Evolutionary conservation across 2,888 invertebrate species (phyloP).

Genomic region (Octodonta nipae): DNA sequence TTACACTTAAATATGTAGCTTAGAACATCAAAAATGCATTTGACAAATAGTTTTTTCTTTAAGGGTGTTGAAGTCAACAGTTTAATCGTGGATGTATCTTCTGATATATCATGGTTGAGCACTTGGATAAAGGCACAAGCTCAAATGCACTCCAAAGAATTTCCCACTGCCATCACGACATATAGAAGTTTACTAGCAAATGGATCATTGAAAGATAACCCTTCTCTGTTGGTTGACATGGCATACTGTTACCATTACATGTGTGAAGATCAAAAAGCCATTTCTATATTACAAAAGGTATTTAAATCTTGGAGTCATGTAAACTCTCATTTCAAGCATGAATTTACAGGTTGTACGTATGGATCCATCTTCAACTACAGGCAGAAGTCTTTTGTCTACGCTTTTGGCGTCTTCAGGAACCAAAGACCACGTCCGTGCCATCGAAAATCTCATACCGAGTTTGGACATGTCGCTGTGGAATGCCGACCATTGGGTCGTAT

Average conservation of each 20-base stretch:
- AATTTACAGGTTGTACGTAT: constrained; percentile 23
- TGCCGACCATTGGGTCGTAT: constrained; percentile 60
- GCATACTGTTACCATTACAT: constrained; percentile 61
- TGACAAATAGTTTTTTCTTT: constrained; percentile 6
- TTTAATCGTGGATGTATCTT: constrained; percentile 46
- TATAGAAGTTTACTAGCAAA: constrained; percentile 54
- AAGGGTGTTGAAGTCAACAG: constrained; percentile 63
- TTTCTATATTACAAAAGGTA: constrained; percentile 40
- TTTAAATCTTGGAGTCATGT: neutral
- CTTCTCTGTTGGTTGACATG: constrained; percentile 50
- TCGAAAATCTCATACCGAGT: constrained; percentile 24
- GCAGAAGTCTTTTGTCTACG: constrained; percentile 27
- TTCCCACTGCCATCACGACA: constrained; percentile 50
- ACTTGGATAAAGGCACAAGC: constrained; percentile 52
- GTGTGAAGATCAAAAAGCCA: constrained; percentile 55
- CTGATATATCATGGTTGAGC: constrained; percentile 43
- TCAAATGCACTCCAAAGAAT: constrained; percentile 53
- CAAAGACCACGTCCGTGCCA: constrained; percentile 25
- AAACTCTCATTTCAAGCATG: neutral
- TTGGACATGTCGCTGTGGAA: constrained; percentile 27
- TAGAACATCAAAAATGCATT: too few species aligned
- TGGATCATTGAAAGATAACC: constrained; percentile 52
- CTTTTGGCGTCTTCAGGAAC: constrained; percentile 26
- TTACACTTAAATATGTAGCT: too few species aligned
- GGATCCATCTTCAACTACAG: constrained; percentile 24